phyloP scores from a whole-genome alignment of 2,888 invertebrate species.

The Petrolisthes cinctipes region DNA sequence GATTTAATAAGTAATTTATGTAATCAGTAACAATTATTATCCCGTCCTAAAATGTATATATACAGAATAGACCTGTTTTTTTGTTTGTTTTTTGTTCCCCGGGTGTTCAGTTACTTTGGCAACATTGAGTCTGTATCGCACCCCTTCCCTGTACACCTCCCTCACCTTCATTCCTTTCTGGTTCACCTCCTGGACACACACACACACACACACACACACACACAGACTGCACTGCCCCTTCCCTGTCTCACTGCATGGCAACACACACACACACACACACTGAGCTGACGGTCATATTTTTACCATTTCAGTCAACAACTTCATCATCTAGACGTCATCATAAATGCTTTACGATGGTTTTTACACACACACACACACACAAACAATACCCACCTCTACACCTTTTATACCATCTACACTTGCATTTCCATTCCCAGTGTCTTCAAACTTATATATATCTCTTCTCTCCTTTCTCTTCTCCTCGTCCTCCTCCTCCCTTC shows the following conservation, averaged over 20 bases:
- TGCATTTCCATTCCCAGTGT: neutral
- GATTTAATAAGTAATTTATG: too few relatives aligned
- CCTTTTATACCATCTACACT: neutral
- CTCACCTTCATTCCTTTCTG: neutral
- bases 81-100: too few relatives aligned
- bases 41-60: too few relatives aligned
- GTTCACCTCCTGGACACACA: neutral
- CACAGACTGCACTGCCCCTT: conserved; percentile 6
- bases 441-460: neutral
- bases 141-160: neutral
- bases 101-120: too few relatives aligned
- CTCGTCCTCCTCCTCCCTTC: neutral
- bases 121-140: neutral
- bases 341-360: neutral
- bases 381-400: neutral
- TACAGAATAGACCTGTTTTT: too few relatives aligned
- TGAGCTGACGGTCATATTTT: neutral
- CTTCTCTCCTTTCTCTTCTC: conserved; percentile 5
- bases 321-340: neutral
- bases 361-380: neutral
- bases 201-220: conserved; percentile 23
- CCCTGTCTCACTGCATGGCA: neutral
- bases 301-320: neutral
- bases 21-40: too few relatives aligned
- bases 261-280: conserved; percentile 26